Percentiles rank a stretch among this genome's conserved stretches.
These are phyloP conservation scores for Rhea pennata DNA, from an alignment of 2,113 vertebrate genomes.

Conservation along the genomic window DNA sequence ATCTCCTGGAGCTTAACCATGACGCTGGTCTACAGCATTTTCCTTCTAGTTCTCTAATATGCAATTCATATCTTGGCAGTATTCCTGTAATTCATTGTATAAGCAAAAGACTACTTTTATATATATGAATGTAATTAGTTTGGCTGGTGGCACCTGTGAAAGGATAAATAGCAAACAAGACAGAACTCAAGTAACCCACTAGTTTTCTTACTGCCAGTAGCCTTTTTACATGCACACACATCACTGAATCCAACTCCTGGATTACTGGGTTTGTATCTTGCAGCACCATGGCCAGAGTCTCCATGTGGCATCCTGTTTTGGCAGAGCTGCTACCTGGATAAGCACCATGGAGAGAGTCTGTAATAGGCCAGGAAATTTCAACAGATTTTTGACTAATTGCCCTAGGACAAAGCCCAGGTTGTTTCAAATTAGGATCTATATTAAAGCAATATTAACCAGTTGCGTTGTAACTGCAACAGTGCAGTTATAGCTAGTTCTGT, in stretches of 20 bases:
- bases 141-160: neutral
- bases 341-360: neutral
- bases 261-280: accelerated
- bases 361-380: accelerated
- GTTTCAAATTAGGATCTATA: neutral
- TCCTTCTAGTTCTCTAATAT: neutral
- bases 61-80: neutral
- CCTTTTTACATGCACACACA: neutral
- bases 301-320: neutral
- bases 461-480: neutral
- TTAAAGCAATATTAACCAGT: neutral
- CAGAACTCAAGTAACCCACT: neutral
- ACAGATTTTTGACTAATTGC: neutral
- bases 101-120: neutral
- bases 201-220: too few species aligned
- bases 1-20: neutral
- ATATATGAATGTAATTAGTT: neutral
- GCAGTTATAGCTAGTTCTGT: neutral
- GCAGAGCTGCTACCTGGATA: neutral
- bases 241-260: too few species aligned
- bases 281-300: neutral
- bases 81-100: neutral
- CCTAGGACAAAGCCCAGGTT: neutral
- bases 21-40: neutral
- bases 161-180: neutral